Evolutionary conservation across 2,888 invertebrate genomes (phyloP).

Genomic region (Coleophora deauratella): DNA sequence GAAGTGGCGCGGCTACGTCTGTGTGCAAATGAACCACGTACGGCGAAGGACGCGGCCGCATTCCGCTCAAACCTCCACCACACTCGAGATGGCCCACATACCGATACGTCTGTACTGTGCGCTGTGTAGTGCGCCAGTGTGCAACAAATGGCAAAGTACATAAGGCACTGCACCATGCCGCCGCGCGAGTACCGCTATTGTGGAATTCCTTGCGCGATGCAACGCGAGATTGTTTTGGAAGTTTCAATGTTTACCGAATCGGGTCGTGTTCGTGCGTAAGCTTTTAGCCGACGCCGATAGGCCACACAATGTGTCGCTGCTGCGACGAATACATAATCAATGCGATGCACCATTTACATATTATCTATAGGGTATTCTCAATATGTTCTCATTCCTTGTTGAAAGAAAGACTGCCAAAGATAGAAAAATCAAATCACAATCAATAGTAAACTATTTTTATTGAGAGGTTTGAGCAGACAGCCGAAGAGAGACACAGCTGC

Average conservation of each 20-base stretch:
- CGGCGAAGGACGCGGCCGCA: constrained; percentile 72
- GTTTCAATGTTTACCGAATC: constrained; percentile 6
- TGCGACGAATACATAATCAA: neutral
- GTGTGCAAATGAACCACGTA: constrained; percentile 69
- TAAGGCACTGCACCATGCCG: constrained; percentile 44
- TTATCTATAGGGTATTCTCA: neutral
- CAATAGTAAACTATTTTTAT: too few species aligned
- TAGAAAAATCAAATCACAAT: too few species aligned
- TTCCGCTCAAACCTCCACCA: constrained; percentile 48
- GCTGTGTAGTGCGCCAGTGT: constrained; percentile 19
- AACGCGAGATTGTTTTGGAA: constrained; percentile 35
- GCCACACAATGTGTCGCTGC: too few species aligned
- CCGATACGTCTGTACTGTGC: constrained; percentile 34
- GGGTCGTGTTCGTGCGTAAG: constrained; percentile 5
- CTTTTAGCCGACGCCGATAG: neutral
- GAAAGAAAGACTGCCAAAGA: too few species aligned
- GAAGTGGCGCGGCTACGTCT: constrained; percentile 36
- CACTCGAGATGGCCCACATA: constrained; percentile 61
- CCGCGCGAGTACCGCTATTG: constrained; percentile 38
- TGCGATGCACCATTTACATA: constrained; percentile 9
- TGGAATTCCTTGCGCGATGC: constrained; percentile 53
- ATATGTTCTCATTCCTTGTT: too few species aligned
- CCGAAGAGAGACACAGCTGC: too few species aligned
- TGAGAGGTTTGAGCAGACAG: too few species aligned
- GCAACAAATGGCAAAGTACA: constrained; percentile 40